Percentiles rank a stretch among this genome's conserved stretches.
Conservation (phyloP, 2,797 vertebrate genomes). For the Lacerta agilis region DNA sequence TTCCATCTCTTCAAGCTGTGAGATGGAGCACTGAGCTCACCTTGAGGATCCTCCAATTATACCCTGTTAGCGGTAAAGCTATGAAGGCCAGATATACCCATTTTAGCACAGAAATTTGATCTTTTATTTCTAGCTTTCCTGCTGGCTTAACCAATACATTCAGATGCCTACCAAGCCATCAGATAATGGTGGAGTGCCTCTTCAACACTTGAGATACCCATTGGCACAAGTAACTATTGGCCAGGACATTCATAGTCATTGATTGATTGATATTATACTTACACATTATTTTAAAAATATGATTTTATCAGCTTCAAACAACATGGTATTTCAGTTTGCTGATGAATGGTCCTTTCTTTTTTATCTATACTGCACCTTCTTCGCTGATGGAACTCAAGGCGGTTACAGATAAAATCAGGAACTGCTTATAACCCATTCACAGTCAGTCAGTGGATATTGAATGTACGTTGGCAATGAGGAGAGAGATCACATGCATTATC, state of each 20-base stretch:
- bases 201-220: constrained; percentile 13
- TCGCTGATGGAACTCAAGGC: no score
- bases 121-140: constrained; percentile 3
- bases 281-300: neutral
- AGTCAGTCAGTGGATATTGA: neutral
- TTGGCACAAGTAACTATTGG: neutral
- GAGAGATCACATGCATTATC: neutral
- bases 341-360: neutral
- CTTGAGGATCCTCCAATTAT: constrained; percentile 38
- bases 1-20: constrained; percentile 11
- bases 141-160: constrained; percentile 16
- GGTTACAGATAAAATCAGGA: no score
- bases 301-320: neutral
- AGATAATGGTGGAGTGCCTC: neutral
- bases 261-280: neutral
- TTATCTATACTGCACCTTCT: no score
- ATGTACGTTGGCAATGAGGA: neutral
- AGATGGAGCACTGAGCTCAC: constrained; percentile 6
- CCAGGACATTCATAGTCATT: neutral
- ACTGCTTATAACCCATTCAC: neutral
- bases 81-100: neutral
- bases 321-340: neutral
- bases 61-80: constrained; percentile 20
- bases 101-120: constrained; percentile 34
- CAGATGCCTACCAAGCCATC: neutral